Base-by-base conservation (phyloP, 2,888 invertebrate species). In the Xestia rhomboidea region DNA sequence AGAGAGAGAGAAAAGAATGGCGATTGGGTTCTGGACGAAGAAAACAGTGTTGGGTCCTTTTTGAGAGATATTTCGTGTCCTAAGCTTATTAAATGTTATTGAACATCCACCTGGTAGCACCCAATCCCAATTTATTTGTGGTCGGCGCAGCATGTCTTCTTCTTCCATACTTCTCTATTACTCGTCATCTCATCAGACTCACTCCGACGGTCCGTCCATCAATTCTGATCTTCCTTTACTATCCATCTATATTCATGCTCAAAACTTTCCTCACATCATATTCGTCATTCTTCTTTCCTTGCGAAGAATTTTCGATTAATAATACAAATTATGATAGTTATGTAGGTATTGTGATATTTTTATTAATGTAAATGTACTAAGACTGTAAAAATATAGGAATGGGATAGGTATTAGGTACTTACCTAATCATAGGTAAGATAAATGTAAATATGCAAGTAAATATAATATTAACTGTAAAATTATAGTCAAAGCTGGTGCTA, bases 401-500 rank as follows among this genome's bases (percentile, higher is more conserved):
- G 38, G 38, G 69, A 11, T 27, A 68, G 68, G 54, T 24, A 51
- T 11, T 11, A 38, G 21, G 27, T 27, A 13, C 2, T 24, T 63
- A 38, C 8, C 4, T 60, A 4, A 30, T 60, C 18, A 30, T 60
- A 49, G 24, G 24, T 51, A 24, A 51, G 51, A 51, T 8, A 27
- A 30, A 24, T 34, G 64, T 71, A 34, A 46, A 34, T 41, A 41
- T 64, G 7, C 27, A 51, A 27, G 6, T 44, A 18, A 21, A n/a
- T 38, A 41, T 4, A 41, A 11, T 24, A 10, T 3, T 34, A 34
- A 51, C 18, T n/a, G 4, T 57, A 57, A 34, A 51, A 27, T 54
- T 46, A 18, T 30, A 49, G 15, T 34, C n/a, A 63, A 44, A 21
- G 5, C 18, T n/a, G 74, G 73, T 62, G 73, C 38, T 72, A 46